Conservation (phyloP, 2,113 vertebrate species). For the Marcusenius ussheri region DNA sequence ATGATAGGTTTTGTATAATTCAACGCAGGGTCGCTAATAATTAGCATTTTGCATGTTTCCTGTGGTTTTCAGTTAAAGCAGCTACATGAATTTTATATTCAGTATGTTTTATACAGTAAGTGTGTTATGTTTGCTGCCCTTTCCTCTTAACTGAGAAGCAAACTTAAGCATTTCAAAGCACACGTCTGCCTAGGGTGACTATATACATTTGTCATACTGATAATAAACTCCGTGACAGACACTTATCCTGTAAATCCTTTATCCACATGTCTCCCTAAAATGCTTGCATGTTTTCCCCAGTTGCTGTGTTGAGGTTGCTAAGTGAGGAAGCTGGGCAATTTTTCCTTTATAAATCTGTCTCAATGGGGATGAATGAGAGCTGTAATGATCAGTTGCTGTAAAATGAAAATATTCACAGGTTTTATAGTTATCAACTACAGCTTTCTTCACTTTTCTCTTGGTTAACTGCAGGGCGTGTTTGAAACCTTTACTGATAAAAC, state of each 20-base stretch:
- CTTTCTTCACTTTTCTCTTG: not conserved
- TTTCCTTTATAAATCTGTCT: not conserved
- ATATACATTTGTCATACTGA: not conserved
- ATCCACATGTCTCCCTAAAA: not conserved
- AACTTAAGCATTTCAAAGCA: not conserved
- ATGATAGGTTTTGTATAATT: not conserved
- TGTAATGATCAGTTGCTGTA: not conserved
- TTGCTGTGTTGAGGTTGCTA: not conserved
- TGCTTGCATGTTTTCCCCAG: not conserved
- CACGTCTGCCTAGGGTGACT: not conserved
- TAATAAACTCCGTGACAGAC: not conserved
- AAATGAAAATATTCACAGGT: not conserved
- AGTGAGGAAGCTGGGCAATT: not conserved
- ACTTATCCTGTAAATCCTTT: not conserved
- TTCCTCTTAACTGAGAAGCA: not conserved
- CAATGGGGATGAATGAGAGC: not conserved
- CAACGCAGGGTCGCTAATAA: not conserved
- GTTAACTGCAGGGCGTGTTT: not conserved
- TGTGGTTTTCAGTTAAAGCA: not conserved
- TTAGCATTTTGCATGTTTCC: not conserved
- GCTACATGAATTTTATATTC: not conserved
- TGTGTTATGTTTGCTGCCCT: not conserved
- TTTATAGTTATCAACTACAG: not conserved
- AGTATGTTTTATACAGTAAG: not conserved
- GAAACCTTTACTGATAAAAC: not conserved